Conservation (phyloP, 2,888 invertebrate species). For the Temnothorax unifasciatus region DNA sequence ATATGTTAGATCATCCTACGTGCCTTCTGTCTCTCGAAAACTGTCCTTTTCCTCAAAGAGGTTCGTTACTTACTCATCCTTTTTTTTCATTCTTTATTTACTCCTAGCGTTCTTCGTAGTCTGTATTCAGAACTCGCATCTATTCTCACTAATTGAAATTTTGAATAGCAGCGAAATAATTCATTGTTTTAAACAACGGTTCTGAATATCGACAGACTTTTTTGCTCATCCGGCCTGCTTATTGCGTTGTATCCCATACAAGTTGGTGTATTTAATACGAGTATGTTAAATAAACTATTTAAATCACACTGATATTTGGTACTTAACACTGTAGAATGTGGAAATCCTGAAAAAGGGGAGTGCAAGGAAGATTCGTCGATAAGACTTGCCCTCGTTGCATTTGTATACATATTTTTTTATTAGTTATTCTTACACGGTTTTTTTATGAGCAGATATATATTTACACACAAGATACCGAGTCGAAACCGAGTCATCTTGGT, state of each 20-base stretch:
- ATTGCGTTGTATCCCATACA: slow-evolving; percentile 57
- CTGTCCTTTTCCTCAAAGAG: slow-evolving; percentile 33
- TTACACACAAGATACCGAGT: slow-evolving; percentile 83
- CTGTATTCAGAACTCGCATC: slow-evolving; percentile 31
- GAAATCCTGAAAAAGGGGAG: background rate
- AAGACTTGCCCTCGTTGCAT: slow-evolving; percentile 87
- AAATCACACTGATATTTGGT: slow-evolving; percentile 19
- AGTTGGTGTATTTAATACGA: slow-evolving; percentile 70
- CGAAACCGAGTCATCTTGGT: slow-evolving; percentile 81
- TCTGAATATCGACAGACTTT: slow-evolving; percentile 41
- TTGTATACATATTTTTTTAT: slow-evolving; percentile 77
- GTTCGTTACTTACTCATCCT: slow-evolving; percentile 31
- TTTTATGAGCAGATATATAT: slow-evolving; percentile 71
- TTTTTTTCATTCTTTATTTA: slow-evolving; percentile 22
- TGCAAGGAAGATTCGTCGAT: slow-evolving; percentile 8
- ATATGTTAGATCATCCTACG: slow-evolving; percentile 58
- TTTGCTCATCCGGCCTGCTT: slow-evolving; percentile 55
- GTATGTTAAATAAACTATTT: slow-evolving; percentile 72
- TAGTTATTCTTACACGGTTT: slow-evolving; percentile 70
- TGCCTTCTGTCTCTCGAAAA: slow-evolving; percentile 65
- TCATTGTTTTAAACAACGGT: background rate
- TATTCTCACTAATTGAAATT: slow-evolving; percentile 33
- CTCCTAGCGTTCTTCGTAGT: slow-evolving; percentile 18
- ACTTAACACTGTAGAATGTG: background rate
- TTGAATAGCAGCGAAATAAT: background rate